Evolutionary conservation across 2,113 vertebrate species (phyloP), one percentile per base, ranked within the genome.

Genomic region (Spilogale gracilis): DNA sequence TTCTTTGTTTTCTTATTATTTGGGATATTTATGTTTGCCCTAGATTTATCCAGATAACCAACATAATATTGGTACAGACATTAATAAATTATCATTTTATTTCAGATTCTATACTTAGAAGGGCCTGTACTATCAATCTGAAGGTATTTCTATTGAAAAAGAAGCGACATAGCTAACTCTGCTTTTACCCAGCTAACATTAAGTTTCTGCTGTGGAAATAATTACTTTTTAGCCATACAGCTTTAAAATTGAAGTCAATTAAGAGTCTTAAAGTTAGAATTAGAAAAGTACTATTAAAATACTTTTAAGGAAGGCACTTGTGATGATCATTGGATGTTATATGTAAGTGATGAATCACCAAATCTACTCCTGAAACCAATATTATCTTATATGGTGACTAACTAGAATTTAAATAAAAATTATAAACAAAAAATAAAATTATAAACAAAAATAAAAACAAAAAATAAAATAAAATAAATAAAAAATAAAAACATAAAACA

Each of bases 41-140:
- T 74, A 96, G 9, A 32, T 9, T 12, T 11, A 8, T 30, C 3
- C 43, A 32, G 21, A 16, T 93, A 9, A 89, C 54, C 10, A 82
- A 14, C 10, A 2, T 32, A 82, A 58, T 21, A 73, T 21, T 93
- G 63, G 69, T 32, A 79, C 83, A 89, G 7, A 79, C 0, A 93
- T 67, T 76, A 85, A 63, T 80, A 21, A 86, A 95, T 84, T 21
- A 0, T 80, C 27, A 76, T 93, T 97, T 97, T 30, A 92, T 94
- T 95, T 96, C 63, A 97, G 20, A 89, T 91, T 97, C 88, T 95
- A 1, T 50, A 91, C 85, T 96, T 61, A 86, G 3, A 78, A 95
- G 45, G 30, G 80, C 14, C 2, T 97, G 43, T 82, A 78, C 16
- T 16, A 63, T 38, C 27, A 76, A 58, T 54, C 60, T 38, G 54